Evolutionary conservation across 2,797 vertebrate genomes (phyloP).

Genomic region (Jordanella pulchra): DNA sequence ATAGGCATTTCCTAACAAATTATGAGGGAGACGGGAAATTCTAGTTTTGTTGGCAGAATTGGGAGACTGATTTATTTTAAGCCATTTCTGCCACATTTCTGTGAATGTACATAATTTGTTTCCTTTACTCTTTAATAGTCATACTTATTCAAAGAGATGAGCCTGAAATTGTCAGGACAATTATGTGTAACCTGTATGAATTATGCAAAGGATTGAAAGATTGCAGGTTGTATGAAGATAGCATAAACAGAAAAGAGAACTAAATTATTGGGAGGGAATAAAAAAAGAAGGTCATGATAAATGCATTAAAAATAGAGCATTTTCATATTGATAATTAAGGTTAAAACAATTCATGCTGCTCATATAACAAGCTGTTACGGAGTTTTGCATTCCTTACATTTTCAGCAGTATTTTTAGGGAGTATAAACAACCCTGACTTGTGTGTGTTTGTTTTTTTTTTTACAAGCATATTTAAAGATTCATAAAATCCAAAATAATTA

Average conservation of each 20-base stretch:
- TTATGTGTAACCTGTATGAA: neutral
- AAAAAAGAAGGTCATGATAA: neutral
- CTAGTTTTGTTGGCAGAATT: neutral
- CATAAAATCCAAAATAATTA: no score
- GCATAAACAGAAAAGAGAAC: neutral
- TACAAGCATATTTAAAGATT: neutral
- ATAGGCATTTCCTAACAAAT: slow-evolving; percentile 1
- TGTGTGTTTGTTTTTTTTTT: neutral
- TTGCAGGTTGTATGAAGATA: neutral
- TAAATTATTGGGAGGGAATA: neutral
- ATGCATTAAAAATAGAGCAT: neutral
- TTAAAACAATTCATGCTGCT: neutral
- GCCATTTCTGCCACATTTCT: neutral
- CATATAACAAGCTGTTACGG: neutral
- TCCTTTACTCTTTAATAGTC: neutral
- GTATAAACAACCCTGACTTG: neutral
- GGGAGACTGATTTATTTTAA: slow-evolving; percentile 17
- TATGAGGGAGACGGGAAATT: neutral
- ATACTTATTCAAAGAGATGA: neutral
- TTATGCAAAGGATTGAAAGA: neutral
- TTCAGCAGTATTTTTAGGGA: neutral
- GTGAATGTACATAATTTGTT: neutral
- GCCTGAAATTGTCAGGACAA: neutral
- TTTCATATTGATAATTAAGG: neutral
- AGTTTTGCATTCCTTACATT: neutral